Conservation (phyloP, 2,797 vertebrate genomes). For the Enteromius unitaeniatus region DNA sequence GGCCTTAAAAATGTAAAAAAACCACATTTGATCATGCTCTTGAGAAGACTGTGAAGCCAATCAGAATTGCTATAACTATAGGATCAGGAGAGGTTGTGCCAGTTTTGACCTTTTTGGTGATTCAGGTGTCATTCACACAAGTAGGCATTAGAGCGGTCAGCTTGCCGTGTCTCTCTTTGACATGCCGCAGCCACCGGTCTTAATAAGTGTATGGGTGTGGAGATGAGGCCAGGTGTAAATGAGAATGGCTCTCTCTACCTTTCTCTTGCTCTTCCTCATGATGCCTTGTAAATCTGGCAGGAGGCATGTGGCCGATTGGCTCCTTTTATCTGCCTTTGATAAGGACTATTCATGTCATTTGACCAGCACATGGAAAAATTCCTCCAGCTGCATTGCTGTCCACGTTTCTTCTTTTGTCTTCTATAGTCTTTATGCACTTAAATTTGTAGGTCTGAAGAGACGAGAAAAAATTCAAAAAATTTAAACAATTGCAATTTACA, state of each 20-base stretch:
- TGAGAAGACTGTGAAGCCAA: background rate
- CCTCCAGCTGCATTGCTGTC: background rate
- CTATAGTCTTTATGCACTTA: background rate
- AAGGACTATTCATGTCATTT: slow-evolving; percentile 14
- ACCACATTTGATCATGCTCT: background rate
- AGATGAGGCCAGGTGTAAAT: slow-evolving; percentile 11
- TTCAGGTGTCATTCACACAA: slow-evolving; percentile 35
- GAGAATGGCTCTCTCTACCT: background rate
- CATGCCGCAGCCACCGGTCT: background rate
- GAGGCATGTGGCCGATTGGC: slow-evolving; percentile 13
- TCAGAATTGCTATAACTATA: slow-evolving; percentile 18
- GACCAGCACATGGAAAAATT: background rate
- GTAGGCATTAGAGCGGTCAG: slow-evolving; percentile 14
- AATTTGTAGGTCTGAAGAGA: background rate
- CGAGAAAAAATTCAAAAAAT: background rate
- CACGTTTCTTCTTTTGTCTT: background rate
- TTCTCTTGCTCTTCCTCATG: background rate
- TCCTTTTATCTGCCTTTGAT: background rate
- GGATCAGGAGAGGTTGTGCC: slow-evolving; percentile 3
- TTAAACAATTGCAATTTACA: background rate
- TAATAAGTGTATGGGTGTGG: slow-evolving; percentile 18
- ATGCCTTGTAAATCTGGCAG: background rate
- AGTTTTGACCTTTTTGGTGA: slow-evolving; percentile 41
- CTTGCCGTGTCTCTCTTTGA: background rate
- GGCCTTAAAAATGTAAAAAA: background rate